Evolutionary conservation across 2,797 vertebrate genomes (phyloP).

Genomic region (Aselliscus stoliczkanus): DNA sequence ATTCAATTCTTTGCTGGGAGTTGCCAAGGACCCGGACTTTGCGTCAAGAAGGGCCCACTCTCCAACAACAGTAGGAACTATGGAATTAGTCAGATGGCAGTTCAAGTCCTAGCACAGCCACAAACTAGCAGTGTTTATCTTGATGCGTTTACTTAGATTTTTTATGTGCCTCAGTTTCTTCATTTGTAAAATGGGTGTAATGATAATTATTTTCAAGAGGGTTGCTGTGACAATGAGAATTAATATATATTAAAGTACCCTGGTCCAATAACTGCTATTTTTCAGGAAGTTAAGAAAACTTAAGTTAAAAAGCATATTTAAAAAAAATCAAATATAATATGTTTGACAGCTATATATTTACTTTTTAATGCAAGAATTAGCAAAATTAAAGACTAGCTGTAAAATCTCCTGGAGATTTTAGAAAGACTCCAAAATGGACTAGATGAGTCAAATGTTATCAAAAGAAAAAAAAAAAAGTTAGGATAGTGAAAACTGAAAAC

Average conservation of each 20-base stretch:
- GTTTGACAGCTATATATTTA: neutral
- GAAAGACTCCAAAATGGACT: neutral
- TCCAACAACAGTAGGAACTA: neutral
- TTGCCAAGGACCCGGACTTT: too few relatives aligned
- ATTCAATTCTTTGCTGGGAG: too few relatives aligned
- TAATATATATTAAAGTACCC: neutral
- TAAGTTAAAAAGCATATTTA: neutral
- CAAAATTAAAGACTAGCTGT: neutral
- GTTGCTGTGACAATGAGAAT: neutral
- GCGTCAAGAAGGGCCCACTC: too few relatives aligned
- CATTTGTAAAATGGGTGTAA: neutral
- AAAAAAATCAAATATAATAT: neutral
- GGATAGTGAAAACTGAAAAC: neutral
- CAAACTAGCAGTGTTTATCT: neutral
- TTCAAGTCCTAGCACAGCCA: neutral
- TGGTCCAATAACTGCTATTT: neutral
- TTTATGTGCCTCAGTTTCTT: neutral
- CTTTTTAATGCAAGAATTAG: neutral
- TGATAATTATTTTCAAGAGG: neutral
- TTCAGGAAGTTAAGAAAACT: neutral
- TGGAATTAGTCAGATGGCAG: neutral
- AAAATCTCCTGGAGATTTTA: neutral
- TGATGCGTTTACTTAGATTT: neutral
- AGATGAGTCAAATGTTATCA: neutral
- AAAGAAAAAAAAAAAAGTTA: neutral